Percentiles rank a stretch among this genome's conserved stretches.
phyloP scores from a whole-genome alignment of 2,113 vertebrate genomes.

The Mugil cephalus region DNA sequence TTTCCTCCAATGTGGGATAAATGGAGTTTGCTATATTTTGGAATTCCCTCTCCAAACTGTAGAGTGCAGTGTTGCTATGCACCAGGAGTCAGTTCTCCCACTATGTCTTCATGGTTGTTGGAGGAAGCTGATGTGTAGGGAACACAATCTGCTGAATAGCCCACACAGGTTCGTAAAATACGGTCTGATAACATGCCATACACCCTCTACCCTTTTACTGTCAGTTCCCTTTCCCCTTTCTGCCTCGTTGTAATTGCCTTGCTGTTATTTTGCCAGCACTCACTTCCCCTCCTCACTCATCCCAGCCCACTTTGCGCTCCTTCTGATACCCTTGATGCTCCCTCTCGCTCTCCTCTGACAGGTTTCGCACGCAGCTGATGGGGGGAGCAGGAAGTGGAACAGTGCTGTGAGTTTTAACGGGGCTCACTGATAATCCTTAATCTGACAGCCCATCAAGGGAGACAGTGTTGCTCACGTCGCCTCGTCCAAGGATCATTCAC shows the following conservation, averaged over 20 bases:
- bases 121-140: slow-evolving; percentile 12
- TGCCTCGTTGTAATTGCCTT: slow-evolving; percentile 41
- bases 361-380: slow-evolving; percentile 58
- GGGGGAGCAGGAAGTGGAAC: slow-evolving; percentile 42
- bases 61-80: slow-evolving; percentile 71
- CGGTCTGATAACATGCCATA: slow-evolving; percentile 20
- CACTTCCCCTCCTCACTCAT: neutral
- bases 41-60: slow-evolving; percentile 16
- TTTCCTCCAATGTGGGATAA: too few relatives aligned
- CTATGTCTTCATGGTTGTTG: neutral
- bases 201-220: neutral
- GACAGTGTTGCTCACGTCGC: slow-evolving; percentile 22
- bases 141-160: slow-evolving; percentile 15
- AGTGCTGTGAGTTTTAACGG: slow-evolving; percentile 53
- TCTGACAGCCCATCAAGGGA: slow-evolving; percentile 69
- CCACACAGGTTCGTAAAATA: slow-evolving; percentile 37
- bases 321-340: neutral
- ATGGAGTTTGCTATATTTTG: neutral
- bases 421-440: slow-evolving; percentile 57
- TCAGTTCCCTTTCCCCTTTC: slow-evolving; percentile 25
- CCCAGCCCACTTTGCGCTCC: slow-evolving; percentile 7
- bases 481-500: slow-evolving; percentile 1
- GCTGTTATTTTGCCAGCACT: slow-evolving; percentile 25
- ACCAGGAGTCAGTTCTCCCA: neutral
- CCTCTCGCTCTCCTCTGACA: slow-evolving; percentile 35